phyloP scores from a whole-genome alignment of 2,888 invertebrate genomes.

The Brachynemurus nebulosus region DNA sequence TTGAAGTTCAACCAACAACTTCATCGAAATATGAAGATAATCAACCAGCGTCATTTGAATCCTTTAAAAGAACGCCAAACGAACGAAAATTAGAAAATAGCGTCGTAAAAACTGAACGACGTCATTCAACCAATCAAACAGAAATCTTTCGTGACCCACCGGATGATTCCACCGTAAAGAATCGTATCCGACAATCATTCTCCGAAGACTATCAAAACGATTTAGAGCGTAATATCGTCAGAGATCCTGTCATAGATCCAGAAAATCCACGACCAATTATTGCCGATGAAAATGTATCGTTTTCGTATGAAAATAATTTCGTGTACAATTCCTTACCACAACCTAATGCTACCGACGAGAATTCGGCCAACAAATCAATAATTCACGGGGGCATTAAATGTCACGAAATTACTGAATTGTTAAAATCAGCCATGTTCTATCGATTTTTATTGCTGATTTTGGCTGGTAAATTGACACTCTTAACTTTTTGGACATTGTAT shows the following conservation, averaged over 20 bases:
- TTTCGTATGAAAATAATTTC: conserved; percentile 3
- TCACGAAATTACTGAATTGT: not conserved
- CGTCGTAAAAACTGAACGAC: not conserved
- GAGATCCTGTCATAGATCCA: not conserved
- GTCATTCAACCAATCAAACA: not conserved
- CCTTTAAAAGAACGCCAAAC: not conserved
- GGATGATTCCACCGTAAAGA: no score
- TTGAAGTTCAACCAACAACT: not conserved
- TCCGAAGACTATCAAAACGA: not conserved
- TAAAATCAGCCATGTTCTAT: conserved; percentile 31
- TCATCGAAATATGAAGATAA: not conserved
- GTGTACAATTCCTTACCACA: not conserved
- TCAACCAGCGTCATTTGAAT: not conserved
- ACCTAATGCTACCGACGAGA: not conserved
- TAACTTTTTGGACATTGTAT: conserved; percentile 38
- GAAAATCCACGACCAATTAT: not conserved
- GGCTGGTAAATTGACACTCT: conserved; percentile 38
- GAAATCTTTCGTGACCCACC: no score
- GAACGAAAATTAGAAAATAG: no score
- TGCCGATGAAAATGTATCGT: not conserved
- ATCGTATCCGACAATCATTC: not conserved
- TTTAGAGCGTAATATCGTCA: not conserved
- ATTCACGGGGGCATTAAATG: not conserved
- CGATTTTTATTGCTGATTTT: conserved; percentile 38
- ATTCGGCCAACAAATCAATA: not conserved